These are phyloP conservation scores for Agrochola macilenta DNA, from an alignment of 2,888 invertebrate species.

Conservation along the genomic window DNA sequence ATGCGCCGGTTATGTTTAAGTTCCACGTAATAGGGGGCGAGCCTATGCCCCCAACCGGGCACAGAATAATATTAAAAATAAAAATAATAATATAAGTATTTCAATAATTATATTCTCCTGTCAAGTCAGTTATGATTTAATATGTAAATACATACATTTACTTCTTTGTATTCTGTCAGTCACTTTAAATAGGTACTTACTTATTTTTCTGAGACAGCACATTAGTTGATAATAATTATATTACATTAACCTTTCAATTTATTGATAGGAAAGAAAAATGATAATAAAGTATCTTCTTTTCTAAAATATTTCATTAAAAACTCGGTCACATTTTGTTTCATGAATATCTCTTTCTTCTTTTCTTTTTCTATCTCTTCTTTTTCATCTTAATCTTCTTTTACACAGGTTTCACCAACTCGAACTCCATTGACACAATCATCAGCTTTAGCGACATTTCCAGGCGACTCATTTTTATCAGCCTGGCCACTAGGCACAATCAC, in stretches of 20 bases:
- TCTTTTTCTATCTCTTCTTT: too few relatives aligned
- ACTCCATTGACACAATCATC: accelerated
- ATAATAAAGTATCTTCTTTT: background rate
- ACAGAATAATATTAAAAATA: too few relatives aligned
- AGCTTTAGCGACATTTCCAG: background rate
- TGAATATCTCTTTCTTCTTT: background rate
- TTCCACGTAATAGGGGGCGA: too few relatives aligned
- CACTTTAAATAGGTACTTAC: background rate
- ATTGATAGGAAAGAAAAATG: background rate
- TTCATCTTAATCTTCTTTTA: background rate
- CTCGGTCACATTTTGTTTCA: background rate
- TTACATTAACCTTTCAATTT: background rate
- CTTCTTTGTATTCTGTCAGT: too few relatives aligned
- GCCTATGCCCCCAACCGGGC: too few relatives aligned
- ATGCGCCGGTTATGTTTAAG: too few relatives aligned
- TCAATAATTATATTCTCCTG: too few relatives aligned
- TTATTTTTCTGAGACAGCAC: background rate
- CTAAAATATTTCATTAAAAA: background rate
- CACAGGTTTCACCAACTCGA: background rate
- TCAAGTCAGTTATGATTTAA: too few relatives aligned
- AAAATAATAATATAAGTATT: too few relatives aligned
- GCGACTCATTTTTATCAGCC: background rate
- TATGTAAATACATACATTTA: too few relatives aligned
- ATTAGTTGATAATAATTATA: background rate
- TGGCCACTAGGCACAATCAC: background rate